A percentile compares a stretch with the other conserved stretches of the same genome.
Conservation (phyloP, 1,140 invertebrate species). For the Tetragnatha versicolor region DNA sequence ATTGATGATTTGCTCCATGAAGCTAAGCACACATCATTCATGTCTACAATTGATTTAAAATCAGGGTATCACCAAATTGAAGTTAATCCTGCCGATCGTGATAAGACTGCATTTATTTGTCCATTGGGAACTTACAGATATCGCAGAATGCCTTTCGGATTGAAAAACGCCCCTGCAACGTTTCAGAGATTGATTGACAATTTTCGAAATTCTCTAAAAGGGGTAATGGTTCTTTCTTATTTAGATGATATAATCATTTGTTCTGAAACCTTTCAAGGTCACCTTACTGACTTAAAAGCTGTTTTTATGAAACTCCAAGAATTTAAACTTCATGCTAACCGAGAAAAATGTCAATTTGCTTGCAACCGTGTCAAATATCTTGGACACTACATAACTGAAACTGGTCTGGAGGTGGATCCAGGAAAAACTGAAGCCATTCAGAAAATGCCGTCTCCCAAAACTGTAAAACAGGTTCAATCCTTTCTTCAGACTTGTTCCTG, state of each 20-base stretch:
- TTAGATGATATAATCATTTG: constrained; percentile 4
- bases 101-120: constrained; percentile 64
- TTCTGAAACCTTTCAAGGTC: not conserved
- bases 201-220: constrained; percentile 51
- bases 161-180: constrained; percentile 62
- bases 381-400: not conserved
- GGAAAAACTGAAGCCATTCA: constrained; percentile 57
- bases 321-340: not conserved
- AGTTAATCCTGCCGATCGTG: constrained; percentile 59
- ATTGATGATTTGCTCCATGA: constrained; percentile 2
- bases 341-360: constrained; percentile 14
- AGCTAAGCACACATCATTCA: not conserved
- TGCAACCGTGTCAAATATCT: constrained; percentile 8
- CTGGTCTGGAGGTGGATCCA: constrained; percentile 56
- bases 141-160: constrained; percentile 63
- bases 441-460: constrained; percentile 45
- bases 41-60: constrained; percentile 18
- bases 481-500: constrained; percentile 50
- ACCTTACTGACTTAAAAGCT: not conserved
- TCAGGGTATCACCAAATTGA: constrained; percentile 1
- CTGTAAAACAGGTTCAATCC: constrained; percentile 53
- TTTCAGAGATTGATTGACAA: constrained; percentile 61
- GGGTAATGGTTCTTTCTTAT: not conserved
- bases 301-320: not conserved
- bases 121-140: constrained; percentile 59